Evolutionary conservation across 1,140 invertebrate species (phyloP), one percentile per base, ranked within the genome.

Genomic region (Neodiprion pinetum): DNA sequence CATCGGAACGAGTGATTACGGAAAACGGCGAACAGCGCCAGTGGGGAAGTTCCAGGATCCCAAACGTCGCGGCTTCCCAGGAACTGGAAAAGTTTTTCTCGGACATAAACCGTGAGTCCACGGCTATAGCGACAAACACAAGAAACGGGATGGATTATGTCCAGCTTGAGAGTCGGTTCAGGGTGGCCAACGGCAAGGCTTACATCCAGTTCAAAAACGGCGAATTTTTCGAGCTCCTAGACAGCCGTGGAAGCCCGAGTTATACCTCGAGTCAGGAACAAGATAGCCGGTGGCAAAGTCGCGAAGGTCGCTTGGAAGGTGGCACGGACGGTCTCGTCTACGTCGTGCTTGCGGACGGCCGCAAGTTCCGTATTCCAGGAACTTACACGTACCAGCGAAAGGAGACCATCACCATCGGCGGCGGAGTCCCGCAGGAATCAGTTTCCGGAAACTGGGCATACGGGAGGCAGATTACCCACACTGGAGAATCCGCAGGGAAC

Each of bases 131-230:
- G 1, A n/a, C 80, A 1, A 82, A 80, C 67, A 71, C 67, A 8
- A 79, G 76, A 40, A 72, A 82, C 7, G 81, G 82, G 0, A 77
- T 75, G 10, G 78, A 84, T 0, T 87, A 82, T 17, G 80, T 88
- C 0, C 78, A 79, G 10, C 86, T 88, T 48, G 79, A 78, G 23
- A 84, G 79, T 0, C 82, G 78, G 69, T 79, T 83, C 50, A 75
- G 82, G 8, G 72, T 82, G 0, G 72, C 50, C 0, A 84, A 87
- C 12, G 76, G 75, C 0, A 83, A 76, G 47, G 80, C 85, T 8
- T 84, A 83, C 40, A 76, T 88, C 8, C 83, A 86, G 17, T 85
- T 88, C 47, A 77, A 82, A 14, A 83, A 86, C 11, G 84, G 85
- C 0, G 79, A 82, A 5, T 80, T 76, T 73, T 84, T 87, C 1